A percentile compares a stretch with the other conserved stretches of the same genome.
Evolutionary conservation across 2,113 vertebrate species (phyloP).

Genomic region (Phocoena sinus): DNA sequence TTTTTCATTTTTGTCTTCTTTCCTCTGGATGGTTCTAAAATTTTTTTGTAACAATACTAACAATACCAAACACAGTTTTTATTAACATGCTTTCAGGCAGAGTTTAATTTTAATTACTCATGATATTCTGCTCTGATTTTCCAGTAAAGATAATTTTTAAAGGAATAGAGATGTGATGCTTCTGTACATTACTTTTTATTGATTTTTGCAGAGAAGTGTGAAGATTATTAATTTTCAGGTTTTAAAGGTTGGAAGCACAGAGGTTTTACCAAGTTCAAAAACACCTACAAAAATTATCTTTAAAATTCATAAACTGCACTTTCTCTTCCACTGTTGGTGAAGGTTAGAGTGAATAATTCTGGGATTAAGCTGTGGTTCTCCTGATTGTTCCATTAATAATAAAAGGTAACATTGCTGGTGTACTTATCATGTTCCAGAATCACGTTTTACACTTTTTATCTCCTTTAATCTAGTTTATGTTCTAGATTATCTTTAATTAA

Average conservation of each 20-base stretch:
- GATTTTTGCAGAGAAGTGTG: constrained; percentile 44
- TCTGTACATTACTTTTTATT: not conserved
- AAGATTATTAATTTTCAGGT: constrained; percentile 48
- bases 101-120: constrained; percentile 46
- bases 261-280: not conserved
- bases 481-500: not conserved
- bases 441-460: not conserved
- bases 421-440: not conserved
- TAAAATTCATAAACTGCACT: not conserved
- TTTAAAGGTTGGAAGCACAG: constrained; percentile 15
- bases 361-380: not conserved
- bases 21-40: not conserved
- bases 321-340: not conserved
- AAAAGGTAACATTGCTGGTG: not conserved
- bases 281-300: not conserved
- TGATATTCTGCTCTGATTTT: not conserved
- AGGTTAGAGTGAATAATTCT: not conserved
- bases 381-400: not conserved
- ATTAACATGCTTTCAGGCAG: not conserved
- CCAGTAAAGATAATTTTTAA: not conserved
- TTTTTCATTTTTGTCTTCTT: not conserved
- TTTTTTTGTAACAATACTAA: not conserved
- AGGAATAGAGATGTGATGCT: not conserved
- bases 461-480: not conserved
- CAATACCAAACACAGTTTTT: not conserved